phyloP scores from a whole-genome alignment of 2,888 invertebrate genomes.

The Alcis repandata region DNA sequence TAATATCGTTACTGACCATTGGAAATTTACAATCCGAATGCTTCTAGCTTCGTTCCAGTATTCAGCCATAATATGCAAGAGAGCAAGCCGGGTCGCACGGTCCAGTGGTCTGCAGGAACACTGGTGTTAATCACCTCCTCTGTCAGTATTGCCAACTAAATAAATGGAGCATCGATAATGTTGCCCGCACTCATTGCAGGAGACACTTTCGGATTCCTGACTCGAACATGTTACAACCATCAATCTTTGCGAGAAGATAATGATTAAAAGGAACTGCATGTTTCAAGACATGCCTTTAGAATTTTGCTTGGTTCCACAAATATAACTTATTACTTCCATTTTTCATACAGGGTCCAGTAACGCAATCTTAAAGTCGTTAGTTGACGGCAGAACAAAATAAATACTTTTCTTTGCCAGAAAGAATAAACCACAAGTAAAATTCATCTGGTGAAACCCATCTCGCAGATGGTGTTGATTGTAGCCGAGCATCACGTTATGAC shows the following conservation, averaged over 20 bases:
- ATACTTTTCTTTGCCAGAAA: too few relatives aligned
- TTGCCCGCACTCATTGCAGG: slow-evolving; percentile 18
- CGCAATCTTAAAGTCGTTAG: too few relatives aligned
- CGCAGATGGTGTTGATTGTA: not conserved
- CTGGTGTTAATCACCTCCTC: slow-evolving; percentile 55
- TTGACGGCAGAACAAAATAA: too few relatives aligned
- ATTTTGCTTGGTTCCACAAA: too few relatives aligned
- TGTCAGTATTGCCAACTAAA: slow-evolving; percentile 55
- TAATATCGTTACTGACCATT: not conserved
- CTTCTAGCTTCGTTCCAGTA: not conserved
- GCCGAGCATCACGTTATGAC: slow-evolving; percentile 5
- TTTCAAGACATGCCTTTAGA: not conserved
- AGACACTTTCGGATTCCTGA: slow-evolving; percentile 13
- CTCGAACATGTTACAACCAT: slow-evolving; percentile 20
- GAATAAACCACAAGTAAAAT: too few relatives aligned
- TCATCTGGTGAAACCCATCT: not conserved
- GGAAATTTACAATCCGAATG: not conserved
- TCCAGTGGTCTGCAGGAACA: slow-evolving; percentile 55
- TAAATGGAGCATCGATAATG: slow-evolving; percentile 52
- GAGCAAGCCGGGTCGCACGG: slow-evolving; percentile 27
- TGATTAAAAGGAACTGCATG: slow-evolving; percentile 4
- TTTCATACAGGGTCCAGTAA: too few relatives aligned
- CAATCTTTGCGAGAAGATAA: slow-evolving; percentile 20
- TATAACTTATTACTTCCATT: too few relatives aligned
- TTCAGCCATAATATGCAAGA: not conserved